Conservation (phyloP, 2,888 invertebrate genomes). For the Perizoma affinitatum region DNA sequence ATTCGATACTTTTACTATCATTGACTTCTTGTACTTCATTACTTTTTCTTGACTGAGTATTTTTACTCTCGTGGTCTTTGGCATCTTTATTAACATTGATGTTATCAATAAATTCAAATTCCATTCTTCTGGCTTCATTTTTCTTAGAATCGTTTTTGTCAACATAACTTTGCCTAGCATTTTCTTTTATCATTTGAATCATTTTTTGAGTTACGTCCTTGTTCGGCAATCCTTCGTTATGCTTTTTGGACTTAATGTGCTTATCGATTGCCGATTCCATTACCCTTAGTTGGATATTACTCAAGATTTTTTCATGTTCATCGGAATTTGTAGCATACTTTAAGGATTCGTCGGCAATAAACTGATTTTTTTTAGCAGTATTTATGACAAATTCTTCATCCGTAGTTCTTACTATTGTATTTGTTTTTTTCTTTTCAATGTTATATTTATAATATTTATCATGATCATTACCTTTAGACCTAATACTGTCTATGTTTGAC, state of each 20-base stretch:
- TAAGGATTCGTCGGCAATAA: slow-evolving; percentile 43
- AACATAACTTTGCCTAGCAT: slow-evolving; percentile 7
- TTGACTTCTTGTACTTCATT: neutral
- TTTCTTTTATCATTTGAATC: slow-evolving; percentile 39
- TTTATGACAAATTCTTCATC: slow-evolving; percentile 31
- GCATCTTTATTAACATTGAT: slow-evolving; percentile 17
- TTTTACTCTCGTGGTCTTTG: slow-evolving; percentile 1
- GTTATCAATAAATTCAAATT: slow-evolving; percentile 26
- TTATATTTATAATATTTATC: neutral
- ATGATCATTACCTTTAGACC: neutral
- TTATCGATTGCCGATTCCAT: slow-evolving; percentile 25
- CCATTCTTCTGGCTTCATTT: slow-evolving; percentile 30
- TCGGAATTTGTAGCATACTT: slow-evolving; percentile 36
- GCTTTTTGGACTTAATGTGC: neutral
- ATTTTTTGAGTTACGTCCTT: slow-evolving; percentile 1
- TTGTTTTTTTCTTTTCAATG: slow-evolving; percentile 9
- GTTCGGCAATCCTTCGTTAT: neutral
- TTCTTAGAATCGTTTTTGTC: slow-evolving; percentile 17
- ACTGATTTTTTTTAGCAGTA: slow-evolving; percentile 50
- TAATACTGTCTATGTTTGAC: neutral
- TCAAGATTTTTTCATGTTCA: slow-evolving; percentile 41
- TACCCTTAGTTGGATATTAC: slow-evolving; percentile 27
- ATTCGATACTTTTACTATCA: neutral
- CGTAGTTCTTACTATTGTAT: slow-evolving; percentile 25
- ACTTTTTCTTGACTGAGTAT: slow-evolving; percentile 1